Conservation (phyloP, 2,797 vertebrate genomes). For the Syncerus caffer region DNA sequence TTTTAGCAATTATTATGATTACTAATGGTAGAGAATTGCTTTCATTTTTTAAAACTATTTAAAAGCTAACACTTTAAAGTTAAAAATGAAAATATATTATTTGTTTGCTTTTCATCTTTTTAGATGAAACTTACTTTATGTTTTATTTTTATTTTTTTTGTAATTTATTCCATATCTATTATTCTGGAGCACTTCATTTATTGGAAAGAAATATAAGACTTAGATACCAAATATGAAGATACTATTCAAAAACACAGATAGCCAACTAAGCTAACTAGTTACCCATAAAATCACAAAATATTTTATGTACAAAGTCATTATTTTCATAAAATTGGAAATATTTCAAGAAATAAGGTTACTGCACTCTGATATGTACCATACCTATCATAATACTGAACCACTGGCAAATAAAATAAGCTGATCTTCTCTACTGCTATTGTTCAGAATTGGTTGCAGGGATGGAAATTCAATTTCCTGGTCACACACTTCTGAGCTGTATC, state of each 20-base stretch:
- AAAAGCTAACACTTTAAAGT: background rate
- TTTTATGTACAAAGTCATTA: background rate
- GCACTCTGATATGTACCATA: background rate
- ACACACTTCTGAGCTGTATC: background rate
- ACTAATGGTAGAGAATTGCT: background rate
- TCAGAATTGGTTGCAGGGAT: background rate
- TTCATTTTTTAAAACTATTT: background rate
- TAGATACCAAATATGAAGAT: background rate
- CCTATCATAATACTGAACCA: background rate
- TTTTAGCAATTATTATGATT: background rate
- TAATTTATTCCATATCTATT: conserved; percentile 69
- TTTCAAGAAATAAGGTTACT: background rate
- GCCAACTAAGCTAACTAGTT: background rate
- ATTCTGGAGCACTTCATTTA: conserved; percentile 41
- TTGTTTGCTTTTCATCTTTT: conserved; percentile 74
- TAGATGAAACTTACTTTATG: conserved; percentile 67
- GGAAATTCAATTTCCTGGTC: conserved; percentile 2
- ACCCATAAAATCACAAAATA: background rate
- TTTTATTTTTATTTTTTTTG: conserved; percentile 75
- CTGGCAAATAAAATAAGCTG: background rate
- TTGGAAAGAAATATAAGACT: conserved; percentile 53
- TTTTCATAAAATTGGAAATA: background rate
- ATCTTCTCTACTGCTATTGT: background rate
- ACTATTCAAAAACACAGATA: background rate
- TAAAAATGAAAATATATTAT: background rate